Percentiles rank a stretch among this genome's conserved stretches.
phyloP scores from a whole-genome alignment of 1,140 invertebrate genomes.

The Uloborus diversus region DNA sequence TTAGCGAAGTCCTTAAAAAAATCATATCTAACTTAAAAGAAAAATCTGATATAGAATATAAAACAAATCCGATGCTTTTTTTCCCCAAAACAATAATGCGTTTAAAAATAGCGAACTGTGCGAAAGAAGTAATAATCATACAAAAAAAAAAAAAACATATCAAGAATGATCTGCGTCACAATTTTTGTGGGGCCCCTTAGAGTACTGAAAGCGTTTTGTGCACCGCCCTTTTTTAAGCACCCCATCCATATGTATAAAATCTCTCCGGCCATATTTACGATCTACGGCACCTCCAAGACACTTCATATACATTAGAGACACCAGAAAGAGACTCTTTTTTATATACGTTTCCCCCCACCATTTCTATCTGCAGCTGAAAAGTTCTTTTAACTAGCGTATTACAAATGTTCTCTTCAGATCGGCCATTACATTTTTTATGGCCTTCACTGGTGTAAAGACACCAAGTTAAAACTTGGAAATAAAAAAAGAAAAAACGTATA shows the following conservation, averaged over 20 bases:
- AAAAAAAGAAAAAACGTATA: not conserved
- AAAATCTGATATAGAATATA: too few relatives aligned
- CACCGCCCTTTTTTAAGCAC: slow-evolving; percentile 24
- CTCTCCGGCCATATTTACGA: slow-evolving; percentile 49
- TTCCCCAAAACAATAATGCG: too few relatives aligned
- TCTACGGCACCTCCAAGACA: slow-evolving; percentile 18
- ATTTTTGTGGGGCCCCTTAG: not conserved
- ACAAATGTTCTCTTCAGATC: slow-evolving; percentile 50
- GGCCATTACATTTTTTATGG: slow-evolving; percentile 50
- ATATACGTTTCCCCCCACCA: slow-evolving; percentile 24
- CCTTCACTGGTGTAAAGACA: slow-evolving; percentile 22
- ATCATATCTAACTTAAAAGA: too few relatives aligned
- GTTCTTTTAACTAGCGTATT: slow-evolving; percentile 52
- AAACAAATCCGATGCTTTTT: too few relatives aligned
- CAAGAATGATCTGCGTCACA: not conserved
- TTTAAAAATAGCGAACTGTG: too few relatives aligned
- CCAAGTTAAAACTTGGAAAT: slow-evolving; percentile 23
- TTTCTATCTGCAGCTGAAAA: slow-evolving; percentile 27
- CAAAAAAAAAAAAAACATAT: too few relatives aligned
- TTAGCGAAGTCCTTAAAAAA: too few relatives aligned
- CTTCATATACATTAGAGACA: slow-evolving; percentile 55
- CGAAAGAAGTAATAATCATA: too few relatives aligned
- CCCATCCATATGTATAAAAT: slow-evolving; percentile 51
- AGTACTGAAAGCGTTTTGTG: slow-evolving; percentile 8
- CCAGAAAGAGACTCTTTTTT: slow-evolving; percentile 34